These are phyloP conservation scores for Burhinus oedicnemus DNA, from an alignment of 2,113 vertebrate species.

Conservation along the genomic window DNA sequence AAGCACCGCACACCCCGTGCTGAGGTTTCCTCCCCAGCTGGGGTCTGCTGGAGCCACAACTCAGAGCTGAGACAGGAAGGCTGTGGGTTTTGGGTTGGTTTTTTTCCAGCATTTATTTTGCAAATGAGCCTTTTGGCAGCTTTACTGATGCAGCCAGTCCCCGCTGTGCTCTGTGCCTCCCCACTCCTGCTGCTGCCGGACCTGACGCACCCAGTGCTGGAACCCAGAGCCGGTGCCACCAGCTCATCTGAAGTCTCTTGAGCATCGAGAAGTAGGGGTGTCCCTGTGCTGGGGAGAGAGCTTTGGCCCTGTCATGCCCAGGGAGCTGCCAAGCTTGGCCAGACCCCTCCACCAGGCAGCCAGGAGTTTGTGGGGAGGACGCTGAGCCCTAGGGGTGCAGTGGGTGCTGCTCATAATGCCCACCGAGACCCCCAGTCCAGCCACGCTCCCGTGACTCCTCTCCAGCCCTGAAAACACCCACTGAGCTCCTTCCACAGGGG, in stretches of 20 bases:
- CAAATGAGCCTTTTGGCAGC: neutral
- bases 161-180: fast-evolving
- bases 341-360: fast-evolving
- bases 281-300: neutral
- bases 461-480: neutral
- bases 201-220: fast-evolving
- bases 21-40: neutral
- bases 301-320: fast-evolving
- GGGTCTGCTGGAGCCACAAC: neutral
- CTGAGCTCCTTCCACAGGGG: fast-evolving
- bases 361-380: neutral
- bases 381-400: neutral
- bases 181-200: neutral
- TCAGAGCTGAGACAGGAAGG: neutral
- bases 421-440: neutral
- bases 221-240: fast-evolving
- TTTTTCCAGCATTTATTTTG: neutral
- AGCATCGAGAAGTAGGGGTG: fast-evolving
- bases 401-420: neutral
- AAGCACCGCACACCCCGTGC: fast-evolving
- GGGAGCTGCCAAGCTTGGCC: fast-evolving
- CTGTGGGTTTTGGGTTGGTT: too few species aligned
- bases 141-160: fast-evolving
- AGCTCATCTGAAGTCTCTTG: neutral
- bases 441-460: neutral